These are phyloP conservation scores for Calypte anna DNA, from an alignment of 2,113 vertebrate genomes.

Conservation along the genomic window DNA sequence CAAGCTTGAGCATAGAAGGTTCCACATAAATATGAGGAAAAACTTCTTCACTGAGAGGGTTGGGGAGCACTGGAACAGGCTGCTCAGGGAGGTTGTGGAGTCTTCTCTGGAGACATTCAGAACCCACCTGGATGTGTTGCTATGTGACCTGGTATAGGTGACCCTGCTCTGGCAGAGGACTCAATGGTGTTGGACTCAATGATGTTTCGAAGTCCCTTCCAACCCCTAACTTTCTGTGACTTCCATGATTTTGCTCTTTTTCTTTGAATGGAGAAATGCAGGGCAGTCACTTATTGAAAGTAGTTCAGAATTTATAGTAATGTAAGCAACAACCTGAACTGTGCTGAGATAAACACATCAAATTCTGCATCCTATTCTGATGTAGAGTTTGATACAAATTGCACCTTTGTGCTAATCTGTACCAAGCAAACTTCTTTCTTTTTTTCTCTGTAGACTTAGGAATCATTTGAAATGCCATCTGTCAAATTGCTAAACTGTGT, in stretches of 20 bases:
- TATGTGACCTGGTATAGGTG: no score
- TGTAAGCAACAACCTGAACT: neutral
- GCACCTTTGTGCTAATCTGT: neutral
- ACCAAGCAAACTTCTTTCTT: neutral
- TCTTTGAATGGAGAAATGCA: neutral
- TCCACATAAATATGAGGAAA: no score
- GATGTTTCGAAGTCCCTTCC: no score
- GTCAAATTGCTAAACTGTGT: conserved; percentile 11
- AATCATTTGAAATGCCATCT: conserved; percentile 51
- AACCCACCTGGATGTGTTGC: no score
- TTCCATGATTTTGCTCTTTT: neutral
- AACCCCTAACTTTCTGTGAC: no score
- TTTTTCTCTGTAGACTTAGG: neutral
- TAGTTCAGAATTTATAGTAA: neutral
- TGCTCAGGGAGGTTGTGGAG: no score
- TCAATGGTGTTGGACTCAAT: no score
- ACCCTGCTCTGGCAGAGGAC: no score
- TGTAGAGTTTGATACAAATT: neutral
- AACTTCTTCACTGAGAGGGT: no score
- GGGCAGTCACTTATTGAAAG: neutral
- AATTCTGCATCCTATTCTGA: neutral
- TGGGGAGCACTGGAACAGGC: no score
- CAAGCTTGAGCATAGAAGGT: no score
- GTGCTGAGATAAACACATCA: neutral
- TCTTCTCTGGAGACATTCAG: no score